These are phyloP conservation scores for Drosophila melanica DNA, from an alignment of 1,140 invertebrate genomes.

Conservation along the genomic window DNA sequence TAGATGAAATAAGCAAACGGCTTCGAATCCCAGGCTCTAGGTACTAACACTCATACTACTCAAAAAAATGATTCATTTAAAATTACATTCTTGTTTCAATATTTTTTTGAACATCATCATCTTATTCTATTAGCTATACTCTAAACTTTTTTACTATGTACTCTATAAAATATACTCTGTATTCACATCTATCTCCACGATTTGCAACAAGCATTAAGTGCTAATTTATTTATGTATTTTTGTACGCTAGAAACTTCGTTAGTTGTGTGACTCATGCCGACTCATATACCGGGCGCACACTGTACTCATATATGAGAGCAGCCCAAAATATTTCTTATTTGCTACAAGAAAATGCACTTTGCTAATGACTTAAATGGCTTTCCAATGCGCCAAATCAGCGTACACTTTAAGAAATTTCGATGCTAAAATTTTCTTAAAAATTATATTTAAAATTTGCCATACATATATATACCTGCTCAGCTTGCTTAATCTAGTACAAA, in stretches of 20 bases:
- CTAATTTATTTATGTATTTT: slow-evolving; percentile 38
- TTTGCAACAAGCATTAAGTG: slow-evolving; percentile 11
- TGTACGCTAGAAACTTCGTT: not conserved
- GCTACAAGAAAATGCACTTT: slow-evolving; percentile 79
- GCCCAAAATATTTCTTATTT: slow-evolving; percentile 37
- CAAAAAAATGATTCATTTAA: too few species aligned
- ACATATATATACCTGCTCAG: too few species aligned
- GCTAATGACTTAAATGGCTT: slow-evolving; percentile 77
- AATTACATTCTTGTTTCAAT: too few species aligned
- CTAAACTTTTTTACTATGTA: not conserved
- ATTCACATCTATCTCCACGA: too few species aligned
- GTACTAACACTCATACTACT: too few species aligned
- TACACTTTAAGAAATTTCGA: slow-evolving; percentile 19
- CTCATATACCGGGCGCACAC: slow-evolving; percentile 9
- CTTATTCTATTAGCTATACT: too few species aligned
- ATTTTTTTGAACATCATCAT: too few species aligned
- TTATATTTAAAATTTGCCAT: not conserved
- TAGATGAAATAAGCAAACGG: too few species aligned
- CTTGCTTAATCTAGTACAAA: too few species aligned
- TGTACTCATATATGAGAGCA: slow-evolving; percentile 20
- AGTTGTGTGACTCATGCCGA: slow-evolving; percentile 29
- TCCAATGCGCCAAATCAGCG: slow-evolving; percentile 25
- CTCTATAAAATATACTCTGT: too few species aligned
- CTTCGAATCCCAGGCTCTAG: too few species aligned
- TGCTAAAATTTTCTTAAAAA: too few species aligned